Conservation (phyloP, 1,140 invertebrate species). For the Thaumetopoea pityocampa region DNA sequence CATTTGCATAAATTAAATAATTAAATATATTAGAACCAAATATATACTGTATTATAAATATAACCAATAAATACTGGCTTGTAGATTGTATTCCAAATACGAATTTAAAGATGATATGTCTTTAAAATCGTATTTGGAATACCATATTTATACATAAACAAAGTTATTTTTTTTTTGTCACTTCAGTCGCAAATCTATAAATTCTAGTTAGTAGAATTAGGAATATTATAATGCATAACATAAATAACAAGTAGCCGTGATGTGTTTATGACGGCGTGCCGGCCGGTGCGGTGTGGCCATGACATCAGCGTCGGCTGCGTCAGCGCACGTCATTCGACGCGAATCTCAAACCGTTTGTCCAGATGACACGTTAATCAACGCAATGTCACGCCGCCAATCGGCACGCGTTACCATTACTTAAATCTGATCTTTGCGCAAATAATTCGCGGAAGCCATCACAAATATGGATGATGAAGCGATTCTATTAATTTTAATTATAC, state of each 20-base stretch:
- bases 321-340: slow-evolving; percentile 52
- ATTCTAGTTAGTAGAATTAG: background rate
- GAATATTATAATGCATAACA: background rate
- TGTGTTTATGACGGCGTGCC: slow-evolving; percentile 36
- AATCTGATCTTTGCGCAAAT: slow-evolving; percentile 27
- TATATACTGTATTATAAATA: too few relatives aligned
- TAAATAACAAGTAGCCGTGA: slow-evolving; percentile 7
- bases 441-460: slow-evolving; percentile 20
- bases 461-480: slow-evolving; percentile 21
- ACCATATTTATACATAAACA: too few relatives aligned
- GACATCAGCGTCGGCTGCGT: slow-evolving; percentile 58
- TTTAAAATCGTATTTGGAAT: too few relatives aligned
- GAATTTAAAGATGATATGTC: too few relatives aligned
- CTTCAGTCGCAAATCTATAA: background rate
- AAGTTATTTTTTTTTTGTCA: too few relatives aligned
- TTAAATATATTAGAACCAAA: background rate
- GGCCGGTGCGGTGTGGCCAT: slow-evolving; percentile 40
- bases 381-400: slow-evolving; percentile 47
- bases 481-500: slow-evolving; percentile 11
- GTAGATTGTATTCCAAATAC: too few relatives aligned
- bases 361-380: slow-evolving; percentile 45
- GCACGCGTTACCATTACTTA: slow-evolving; percentile 39
- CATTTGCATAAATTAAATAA: background rate
- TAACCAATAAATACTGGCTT: too few relatives aligned
- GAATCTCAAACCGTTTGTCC: slow-evolving; percentile 44